phyloP scores from a whole-genome alignment of 2,797 vertebrate genomes.

The Mallotus villosus region DNA sequence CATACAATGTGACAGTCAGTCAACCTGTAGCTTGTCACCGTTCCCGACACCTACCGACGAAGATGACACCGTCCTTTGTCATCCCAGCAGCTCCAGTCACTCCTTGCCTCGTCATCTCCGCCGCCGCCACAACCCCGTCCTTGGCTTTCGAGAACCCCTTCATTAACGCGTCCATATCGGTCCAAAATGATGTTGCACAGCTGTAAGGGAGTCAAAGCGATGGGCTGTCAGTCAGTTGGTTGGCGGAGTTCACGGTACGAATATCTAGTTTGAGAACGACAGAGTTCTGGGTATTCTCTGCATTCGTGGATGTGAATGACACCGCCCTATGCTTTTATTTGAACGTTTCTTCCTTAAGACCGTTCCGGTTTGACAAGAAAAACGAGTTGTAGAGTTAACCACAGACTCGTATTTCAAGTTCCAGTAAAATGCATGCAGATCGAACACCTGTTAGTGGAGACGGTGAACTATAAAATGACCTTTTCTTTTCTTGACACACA shows the following conservation, averaged over 20 bases:
- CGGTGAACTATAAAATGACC: background rate
- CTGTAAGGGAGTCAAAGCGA: slow-evolving; percentile 11
- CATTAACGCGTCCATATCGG: slow-evolving; percentile 66
- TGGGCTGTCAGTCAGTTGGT: background rate
- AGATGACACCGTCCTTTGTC: slow-evolving; percentile 73
- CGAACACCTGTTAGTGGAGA: background rate
- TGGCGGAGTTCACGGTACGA: background rate
- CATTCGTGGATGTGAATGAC: background rate
- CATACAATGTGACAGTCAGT: background rate
- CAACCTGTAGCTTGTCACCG: background rate
- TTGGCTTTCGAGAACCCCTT: slow-evolving; percentile 70
- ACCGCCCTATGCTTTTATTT: background rate
- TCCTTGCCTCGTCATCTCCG: slow-evolving; percentile 75
- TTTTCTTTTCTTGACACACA: no score
- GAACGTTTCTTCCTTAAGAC: background rate
- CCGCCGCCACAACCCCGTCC: slow-evolving; percentile 69
- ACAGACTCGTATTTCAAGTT: background rate
- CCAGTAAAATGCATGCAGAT: background rate
- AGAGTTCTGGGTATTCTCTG: no score
- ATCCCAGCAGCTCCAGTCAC: slow-evolving; percentile 72
- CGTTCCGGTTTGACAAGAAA: background rate
- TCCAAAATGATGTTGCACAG: slow-evolving; percentile 25
- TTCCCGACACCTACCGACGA: slow-evolving; percentile 67
- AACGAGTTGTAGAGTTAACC: background rate
- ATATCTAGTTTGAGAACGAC: no score